Base-by-base conservation (phyloP, 2,113 vertebrate genomes). In the Montifringilla adamsi region DNA sequence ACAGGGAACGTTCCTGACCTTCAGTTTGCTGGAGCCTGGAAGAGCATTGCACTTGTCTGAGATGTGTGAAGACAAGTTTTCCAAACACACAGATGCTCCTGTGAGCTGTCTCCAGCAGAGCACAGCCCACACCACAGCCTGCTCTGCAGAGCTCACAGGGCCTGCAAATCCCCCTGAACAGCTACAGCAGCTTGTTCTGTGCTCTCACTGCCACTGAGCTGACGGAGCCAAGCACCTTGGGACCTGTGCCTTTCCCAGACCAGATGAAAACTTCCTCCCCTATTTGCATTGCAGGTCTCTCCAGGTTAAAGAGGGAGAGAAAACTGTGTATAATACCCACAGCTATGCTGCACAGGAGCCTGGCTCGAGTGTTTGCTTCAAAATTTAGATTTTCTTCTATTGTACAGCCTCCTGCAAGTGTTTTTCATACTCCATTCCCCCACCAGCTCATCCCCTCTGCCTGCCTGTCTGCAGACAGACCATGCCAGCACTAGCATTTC, bases 1-100 rank as follows among this genome's bases (percentile, higher is more conserved):
- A 3, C 66, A 15, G 95, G 95, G 94, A 87, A 76, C 86, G 78
- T 47, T 62, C 37, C 92, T 95, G 95, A 97, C 95, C 94, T 96
- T 97, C 92, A 89, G 74, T 89, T 84, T 89, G 77, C 86, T 66
- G 90, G 84, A 93, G 75, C 79, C 85, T 86, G 94, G 94, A 82
- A 84, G 50, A 94, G 88, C 58, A 49, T 22, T 49, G 68, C 41
- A 5, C 66, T 89, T 90, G 49, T 24, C 52, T 12, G 24, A 93
- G 95, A 95, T 31, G 84, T 79, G 88, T 1, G 27, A 84, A 90
- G 92, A 88, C 62, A 68, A 93, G 83, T 90, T 87, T 91, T 73
- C 62, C 46, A 56, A 84, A 55, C 10, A 76, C 83, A 22, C 69
- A 94, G 88, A 15, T 90, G 94, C 76, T 90, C 14, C 86, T 58